Percentiles rank a stretch among this genome's conserved stretches.
These are phyloP conservation scores for Aethina tumida DNA, from an alignment of 1,140 invertebrate genomes.

Conservation along the genomic window DNA sequence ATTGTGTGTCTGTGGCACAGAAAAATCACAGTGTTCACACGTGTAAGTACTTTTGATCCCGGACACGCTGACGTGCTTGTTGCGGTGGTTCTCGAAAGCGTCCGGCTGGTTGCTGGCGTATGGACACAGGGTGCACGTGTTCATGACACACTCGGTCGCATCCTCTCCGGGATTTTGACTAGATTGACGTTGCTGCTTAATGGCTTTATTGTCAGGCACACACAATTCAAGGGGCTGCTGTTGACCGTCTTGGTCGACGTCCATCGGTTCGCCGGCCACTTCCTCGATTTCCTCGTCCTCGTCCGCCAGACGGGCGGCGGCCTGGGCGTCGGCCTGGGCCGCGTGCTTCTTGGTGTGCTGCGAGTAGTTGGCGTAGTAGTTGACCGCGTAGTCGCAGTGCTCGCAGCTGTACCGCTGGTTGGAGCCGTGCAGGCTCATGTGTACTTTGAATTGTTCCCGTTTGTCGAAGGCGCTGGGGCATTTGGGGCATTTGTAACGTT, in stretches of 20 bases:
- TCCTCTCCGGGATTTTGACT: constrained; percentile 38
- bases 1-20: constrained; percentile 65
- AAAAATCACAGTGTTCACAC: constrained; percentile 78
- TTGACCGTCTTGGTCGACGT: constrained; percentile 4
- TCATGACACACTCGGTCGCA: constrained; percentile 39
- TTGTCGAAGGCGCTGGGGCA: constrained; percentile 85
- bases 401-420: constrained; percentile 76
- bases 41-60: constrained; percentile 48
- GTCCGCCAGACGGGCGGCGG: constrained; percentile 41
- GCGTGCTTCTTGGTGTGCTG: constrained; percentile 72
- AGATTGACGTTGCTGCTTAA: constrained; percentile 30
- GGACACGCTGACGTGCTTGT: constrained; percentile 52
- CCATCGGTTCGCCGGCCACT: constrained; percentile 28
- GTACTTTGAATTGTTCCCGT: constrained; percentile 72
- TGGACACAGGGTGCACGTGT: constrained; percentile 64
- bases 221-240: constrained; percentile 28
- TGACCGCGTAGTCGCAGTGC: constrained; percentile 81
- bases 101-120: constrained; percentile 65
- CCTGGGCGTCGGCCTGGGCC: constrained; percentile 55
- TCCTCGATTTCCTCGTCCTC: constrained; percentile 34
- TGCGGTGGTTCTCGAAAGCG: constrained; percentile 62
- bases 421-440: constrained; percentile 72
- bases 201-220: constrained; percentile 43
- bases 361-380: constrained; percentile 72
- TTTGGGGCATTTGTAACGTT: constrained; percentile 73